Conservation (phyloP, 2,888 invertebrate species). For the Cheilosia vulpina region DNA sequence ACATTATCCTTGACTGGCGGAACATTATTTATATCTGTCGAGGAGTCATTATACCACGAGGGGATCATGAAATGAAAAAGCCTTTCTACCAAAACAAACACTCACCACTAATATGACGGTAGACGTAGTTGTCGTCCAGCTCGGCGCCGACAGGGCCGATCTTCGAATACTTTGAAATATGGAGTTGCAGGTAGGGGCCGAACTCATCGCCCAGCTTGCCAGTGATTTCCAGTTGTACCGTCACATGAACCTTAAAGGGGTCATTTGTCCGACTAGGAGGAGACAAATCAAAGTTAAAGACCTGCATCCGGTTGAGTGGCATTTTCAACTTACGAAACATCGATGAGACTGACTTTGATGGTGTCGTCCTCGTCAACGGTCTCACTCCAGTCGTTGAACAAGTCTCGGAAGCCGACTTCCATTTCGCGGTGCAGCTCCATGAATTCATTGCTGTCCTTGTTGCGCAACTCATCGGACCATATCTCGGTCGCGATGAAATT, state of each 20-base stretch:
- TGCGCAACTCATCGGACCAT: slow-evolving; percentile 76
- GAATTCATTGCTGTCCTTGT: slow-evolving; percentile 76
- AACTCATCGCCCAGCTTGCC: slow-evolving; percentile 75
- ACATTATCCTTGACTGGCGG: slow-evolving; percentile 41
- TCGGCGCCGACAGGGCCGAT: slow-evolving; percentile 78
- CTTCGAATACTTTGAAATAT: slow-evolving; percentile 72
- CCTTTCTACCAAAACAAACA: slow-evolving; percentile 24
- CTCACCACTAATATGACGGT: slow-evolving; percentile 79
- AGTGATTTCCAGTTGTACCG: slow-evolving; percentile 79
- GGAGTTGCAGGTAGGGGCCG: slow-evolving; percentile 53
- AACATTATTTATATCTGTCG: slow-evolving; percentile 57
- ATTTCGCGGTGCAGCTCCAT: slow-evolving; percentile 77
- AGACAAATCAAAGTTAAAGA: background rate
- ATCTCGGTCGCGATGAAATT: slow-evolving; percentile 79
- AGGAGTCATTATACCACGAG: slow-evolving; percentile 17
- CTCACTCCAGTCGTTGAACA: slow-evolving; percentile 75
- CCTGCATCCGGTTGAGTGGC: background rate
- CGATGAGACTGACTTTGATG: slow-evolving; percentile 77
- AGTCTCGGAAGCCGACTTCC: slow-evolving; percentile 70
- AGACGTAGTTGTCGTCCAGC: slow-evolving; percentile 78
- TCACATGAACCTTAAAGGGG: slow-evolving; percentile 77
- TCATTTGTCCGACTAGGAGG: slow-evolving; percentile 78
- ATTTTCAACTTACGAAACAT: slow-evolving; percentile 78
- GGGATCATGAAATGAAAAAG: background rate
- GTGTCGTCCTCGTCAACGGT: slow-evolving; percentile 76